Evolutionary conservation across 2,113 vertebrate species (phyloP).

Genomic region (Pangasianodon hypophthalmus): DNA sequence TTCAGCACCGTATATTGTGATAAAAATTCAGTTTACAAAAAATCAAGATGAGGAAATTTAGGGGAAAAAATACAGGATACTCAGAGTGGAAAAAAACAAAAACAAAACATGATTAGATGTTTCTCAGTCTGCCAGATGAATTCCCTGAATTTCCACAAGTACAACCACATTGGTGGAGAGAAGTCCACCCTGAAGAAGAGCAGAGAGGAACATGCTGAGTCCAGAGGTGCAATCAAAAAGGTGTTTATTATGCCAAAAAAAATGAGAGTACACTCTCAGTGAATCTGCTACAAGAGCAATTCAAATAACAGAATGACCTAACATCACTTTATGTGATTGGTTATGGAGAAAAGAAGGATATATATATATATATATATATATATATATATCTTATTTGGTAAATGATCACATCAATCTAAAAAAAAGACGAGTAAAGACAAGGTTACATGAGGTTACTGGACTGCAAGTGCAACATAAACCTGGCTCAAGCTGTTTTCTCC

Average conservation of each 20-base stretch:
- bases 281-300: neutral
- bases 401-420: neutral
- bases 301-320: neutral
- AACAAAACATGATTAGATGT: neutral
- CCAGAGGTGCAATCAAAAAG: neutral
- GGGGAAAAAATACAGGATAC: neutral
- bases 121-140: neutral
- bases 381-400: neutral
- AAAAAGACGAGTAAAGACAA: neutral
- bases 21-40: neutral
- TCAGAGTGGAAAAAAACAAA: neutral
- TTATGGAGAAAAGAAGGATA: no score
- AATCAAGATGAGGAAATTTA: neutral
- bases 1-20: neutral
- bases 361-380: neutral
- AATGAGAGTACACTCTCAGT: neutral
- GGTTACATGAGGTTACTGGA: neutral
- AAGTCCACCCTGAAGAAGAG: neutral
- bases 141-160: neutral
- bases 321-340: no score
- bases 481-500: neutral
- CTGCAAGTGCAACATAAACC: neutral
- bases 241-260: no score
- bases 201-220: neutral
- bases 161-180: neutral